Evolutionary conservation across 2,113 vertebrate genomes (phyloP).

Genomic region (Perca schrenkii): DNA sequence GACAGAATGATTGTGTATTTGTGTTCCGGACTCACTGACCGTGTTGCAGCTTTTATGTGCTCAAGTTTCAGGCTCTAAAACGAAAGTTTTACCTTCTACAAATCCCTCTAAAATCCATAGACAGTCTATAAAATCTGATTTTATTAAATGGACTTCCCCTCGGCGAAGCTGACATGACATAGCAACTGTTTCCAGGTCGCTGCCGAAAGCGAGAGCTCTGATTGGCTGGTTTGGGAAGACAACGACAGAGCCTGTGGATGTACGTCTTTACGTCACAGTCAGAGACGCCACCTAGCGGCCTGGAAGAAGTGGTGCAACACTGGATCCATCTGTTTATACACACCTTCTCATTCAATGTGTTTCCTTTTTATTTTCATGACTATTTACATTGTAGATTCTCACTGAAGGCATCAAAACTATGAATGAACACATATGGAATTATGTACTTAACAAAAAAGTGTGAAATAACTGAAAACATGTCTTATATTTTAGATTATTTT

Average conservation of each 20-base stretch:
- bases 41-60: background rate
- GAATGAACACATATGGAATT: too few species aligned
- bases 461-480: too few species aligned
- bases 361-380: too few species aligned
- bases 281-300: background rate
- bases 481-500: too few species aligned
- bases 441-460: too few species aligned
- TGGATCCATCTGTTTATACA: too few species aligned
- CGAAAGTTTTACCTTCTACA: background rate
- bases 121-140: background rate
- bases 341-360: too few species aligned
- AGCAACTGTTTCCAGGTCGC: background rate
- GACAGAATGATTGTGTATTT: background rate
- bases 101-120: background rate
- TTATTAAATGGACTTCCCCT: background rate
- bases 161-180: background rate
- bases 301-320: too few species aligned
- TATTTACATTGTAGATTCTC: too few species aligned
- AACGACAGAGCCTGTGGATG: too few species aligned
- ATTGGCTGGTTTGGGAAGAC: background rate
- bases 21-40: too few species aligned
- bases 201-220: background rate
- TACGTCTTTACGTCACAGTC: background rate
- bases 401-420: too few species aligned
- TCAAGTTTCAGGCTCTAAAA: background rate